Conservation (phyloP, 2,888 invertebrate genomes). For the Odontocerum albicorne region DNA sequence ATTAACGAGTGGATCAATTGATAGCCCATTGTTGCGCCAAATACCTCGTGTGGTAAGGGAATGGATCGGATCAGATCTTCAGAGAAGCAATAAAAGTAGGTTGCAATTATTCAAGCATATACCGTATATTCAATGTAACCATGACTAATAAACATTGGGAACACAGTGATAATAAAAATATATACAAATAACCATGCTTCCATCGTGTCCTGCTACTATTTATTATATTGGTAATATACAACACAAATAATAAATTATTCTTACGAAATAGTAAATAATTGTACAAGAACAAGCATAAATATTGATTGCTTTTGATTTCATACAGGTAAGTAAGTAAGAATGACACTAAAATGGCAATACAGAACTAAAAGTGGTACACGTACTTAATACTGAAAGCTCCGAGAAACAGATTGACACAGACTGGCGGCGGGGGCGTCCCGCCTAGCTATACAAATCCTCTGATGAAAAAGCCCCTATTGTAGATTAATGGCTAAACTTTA, state of each 20-base stretch:
- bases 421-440: not conserved
- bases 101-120: constrained; percentile 36
- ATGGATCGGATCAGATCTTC: no score
- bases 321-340: constrained; percentile 21
- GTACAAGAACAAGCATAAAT: constrained; percentile 37
- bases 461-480: constrained; percentile 21
- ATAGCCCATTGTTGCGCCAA: no score
- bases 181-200: constrained; percentile 38
- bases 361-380: constrained; percentile 28
- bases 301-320: constrained; percentile 36
- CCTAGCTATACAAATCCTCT: constrained; percentile 7
- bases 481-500: constrained; percentile 18
- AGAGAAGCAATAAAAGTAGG: constrained; percentile 30
- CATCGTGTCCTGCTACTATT: constrained; percentile 27
- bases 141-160: constrained; percentile 38
- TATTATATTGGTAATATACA: constrained; percentile 29
- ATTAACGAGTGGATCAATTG: no score
- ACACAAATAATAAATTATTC: constrained; percentile 36
- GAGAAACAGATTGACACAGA: constrained; percentile 11
- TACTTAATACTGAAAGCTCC: constrained; percentile 23
- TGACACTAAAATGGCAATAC: constrained; percentile 35
- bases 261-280: constrained; percentile 36
- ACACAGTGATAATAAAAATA: constrained; percentile 38
- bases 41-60: no score
- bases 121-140: constrained; percentile 38